Evolutionary conservation across 2,888 invertebrate species (phyloP).

Genomic region (Diloba caeruleocephala): DNA sequence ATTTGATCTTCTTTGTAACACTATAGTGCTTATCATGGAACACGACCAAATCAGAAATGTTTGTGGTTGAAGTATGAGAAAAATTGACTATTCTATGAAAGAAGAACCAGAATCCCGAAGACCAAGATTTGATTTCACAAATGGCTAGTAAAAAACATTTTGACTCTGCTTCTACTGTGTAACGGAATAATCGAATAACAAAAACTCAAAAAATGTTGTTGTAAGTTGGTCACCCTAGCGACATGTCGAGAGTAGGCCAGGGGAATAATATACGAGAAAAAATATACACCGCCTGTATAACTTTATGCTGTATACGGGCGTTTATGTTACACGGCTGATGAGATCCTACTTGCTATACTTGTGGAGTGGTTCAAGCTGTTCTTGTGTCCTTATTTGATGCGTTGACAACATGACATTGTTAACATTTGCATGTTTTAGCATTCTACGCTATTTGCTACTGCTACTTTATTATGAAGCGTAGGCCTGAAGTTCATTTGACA

Average conservation of each 20-base stretch:
- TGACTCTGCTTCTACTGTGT: no score
- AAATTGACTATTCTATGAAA: no score
- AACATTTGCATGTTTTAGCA: constrained; percentile 25
- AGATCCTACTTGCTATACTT: constrained; percentile 36
- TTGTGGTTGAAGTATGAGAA: no score
- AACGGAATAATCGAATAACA: neutral
- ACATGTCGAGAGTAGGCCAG: constrained; percentile 47
- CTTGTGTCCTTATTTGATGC: neutral
- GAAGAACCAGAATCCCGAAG: no score
- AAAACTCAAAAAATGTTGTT: constrained; percentile 2
- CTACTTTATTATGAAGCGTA: no score
- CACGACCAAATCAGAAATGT: no score
- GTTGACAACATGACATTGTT: neutral
- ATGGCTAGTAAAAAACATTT: no score
- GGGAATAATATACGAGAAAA: constrained; percentile 58
- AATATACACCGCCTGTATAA: constrained; percentile 48
- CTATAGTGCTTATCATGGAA: no score
- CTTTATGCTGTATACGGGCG: constrained; percentile 35
- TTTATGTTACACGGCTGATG: constrained; percentile 41
- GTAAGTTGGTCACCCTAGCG: constrained; percentile 46
- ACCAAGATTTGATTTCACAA: no score
- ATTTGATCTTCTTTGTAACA: no score
- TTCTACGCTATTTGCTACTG: no score
- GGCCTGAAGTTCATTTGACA: no score
- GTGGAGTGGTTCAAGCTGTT: constrained; percentile 7